phyloP scores from a whole-genome alignment of 1,140 invertebrate species.

The Ceratitis capitata region DNA sequence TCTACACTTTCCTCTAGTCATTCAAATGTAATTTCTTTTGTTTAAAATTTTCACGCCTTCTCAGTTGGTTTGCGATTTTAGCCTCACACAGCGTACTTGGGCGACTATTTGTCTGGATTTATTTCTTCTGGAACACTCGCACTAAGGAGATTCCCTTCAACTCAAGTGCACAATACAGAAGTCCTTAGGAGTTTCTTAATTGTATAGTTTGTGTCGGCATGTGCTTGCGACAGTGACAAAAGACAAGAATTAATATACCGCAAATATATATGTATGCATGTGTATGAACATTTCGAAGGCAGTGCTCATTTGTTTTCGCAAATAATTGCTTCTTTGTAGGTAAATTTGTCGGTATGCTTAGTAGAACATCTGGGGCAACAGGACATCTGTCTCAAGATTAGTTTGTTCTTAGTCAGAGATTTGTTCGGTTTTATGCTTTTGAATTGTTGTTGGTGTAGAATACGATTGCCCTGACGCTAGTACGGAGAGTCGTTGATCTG shows the following conservation, averaged over 20 bases:
- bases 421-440: too few species aligned
- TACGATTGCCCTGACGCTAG: too few species aligned
- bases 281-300: too few species aligned
- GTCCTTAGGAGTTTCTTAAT: not conserved
- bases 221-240: not conserved
- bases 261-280: too few species aligned
- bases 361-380: too few species aligned
- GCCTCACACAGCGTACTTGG: not conserved
- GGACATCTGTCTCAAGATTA: too few species aligned
- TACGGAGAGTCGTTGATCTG: too few species aligned
- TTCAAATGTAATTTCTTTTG: not conserved
- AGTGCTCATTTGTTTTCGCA: not conserved
- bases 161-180: not conserved
- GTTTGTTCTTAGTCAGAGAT: too few species aligned
- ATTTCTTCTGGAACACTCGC: not conserved
- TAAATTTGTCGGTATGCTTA: too few species aligned
- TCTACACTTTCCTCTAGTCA: not conserved
- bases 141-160: not conserved
- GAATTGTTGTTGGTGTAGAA: too few species aligned
- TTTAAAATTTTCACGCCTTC: not conserved
- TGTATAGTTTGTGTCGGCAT: not conserved
- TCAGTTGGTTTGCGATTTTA: not conserved
- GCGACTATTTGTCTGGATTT: not conserved
- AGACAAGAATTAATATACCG: not conserved
- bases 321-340: too few species aligned